Conservation (phyloP, 1,140 invertebrate species). For the Apis dorsata region DNA sequence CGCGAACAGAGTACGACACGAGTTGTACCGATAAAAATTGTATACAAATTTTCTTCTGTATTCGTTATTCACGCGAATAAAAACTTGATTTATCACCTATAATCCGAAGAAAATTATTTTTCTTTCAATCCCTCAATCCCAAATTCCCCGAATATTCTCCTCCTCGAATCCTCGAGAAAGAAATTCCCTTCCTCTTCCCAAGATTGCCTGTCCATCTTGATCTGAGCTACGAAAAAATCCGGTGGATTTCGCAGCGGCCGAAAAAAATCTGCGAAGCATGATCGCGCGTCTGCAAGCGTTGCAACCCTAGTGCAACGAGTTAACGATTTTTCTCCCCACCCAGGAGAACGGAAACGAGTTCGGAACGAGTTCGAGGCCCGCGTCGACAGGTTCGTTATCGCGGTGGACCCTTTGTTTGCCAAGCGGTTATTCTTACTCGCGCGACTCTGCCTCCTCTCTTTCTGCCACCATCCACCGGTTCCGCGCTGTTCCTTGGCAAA, state of each 20-base stretch:
- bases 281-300: conserved; percentile 44
- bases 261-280: conserved; percentile 55
- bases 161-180: too few relatives aligned
- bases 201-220: too few relatives aligned
- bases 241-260: conserved; percentile 3
- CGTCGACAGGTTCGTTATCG: conserved; percentile 76
- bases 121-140: too few relatives aligned
- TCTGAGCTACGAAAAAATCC: too few relatives aligned
- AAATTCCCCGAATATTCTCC: too few relatives aligned
- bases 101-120: too few relatives aligned
- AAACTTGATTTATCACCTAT: too few relatives aligned
- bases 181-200: too few relatives aligned
- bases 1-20: too few relatives aligned
- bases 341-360: conserved; percentile 69
- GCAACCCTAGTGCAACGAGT: conserved; percentile 60
- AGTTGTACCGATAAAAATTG: too few relatives aligned
- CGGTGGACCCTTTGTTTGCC: conserved; percentile 70
- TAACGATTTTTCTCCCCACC: conserved; percentile 70
- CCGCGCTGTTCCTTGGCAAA: conserved; percentile 9
- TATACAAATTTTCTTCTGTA: neutral
- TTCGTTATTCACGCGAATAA: neutral
- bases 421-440: conserved; percentile 64
- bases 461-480: conserved; percentile 5
- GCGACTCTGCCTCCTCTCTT: conserved; percentile 34
- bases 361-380: conserved; percentile 68